Evolutionary conservation across 2,797 vertebrate species (phyloP), one percentile per base, ranked within the genome.

Genomic region (Lerista edwardsae): DNA sequence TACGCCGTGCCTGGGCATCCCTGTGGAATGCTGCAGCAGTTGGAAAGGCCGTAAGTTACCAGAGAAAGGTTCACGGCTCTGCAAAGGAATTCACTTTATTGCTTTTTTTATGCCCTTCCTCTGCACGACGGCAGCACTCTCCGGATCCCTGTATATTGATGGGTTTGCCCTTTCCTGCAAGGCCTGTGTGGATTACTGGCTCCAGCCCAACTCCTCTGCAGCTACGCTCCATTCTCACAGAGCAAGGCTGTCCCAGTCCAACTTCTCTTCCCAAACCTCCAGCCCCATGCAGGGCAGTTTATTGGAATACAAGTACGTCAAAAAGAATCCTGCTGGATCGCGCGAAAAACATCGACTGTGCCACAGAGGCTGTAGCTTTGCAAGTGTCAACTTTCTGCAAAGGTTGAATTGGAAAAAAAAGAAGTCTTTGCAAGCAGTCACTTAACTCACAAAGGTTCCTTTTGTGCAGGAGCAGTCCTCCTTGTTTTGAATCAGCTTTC

Each of bases 121-220:
- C 61, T 36, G 41, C 29, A 36, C 1, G 25, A 39, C 7, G 9
- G 14, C 67, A 47, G 47, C 25, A 31, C n/a, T 64, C 61, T n/a
- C 79, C 55, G 57, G 57, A 39, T 82, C 29, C 44, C 79, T 6
- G 19, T 23, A 34, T 69, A 85, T 71, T 79, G 83, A 79, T 88
- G 71, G n/a, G 61, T 44, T 75, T 82, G 69, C 72, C 80, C 69
- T 85, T 85, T 62, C 55, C 34, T 62, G 67, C 47, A 76, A 79
- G 69, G 61, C 55, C 10, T 31, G 51, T 62, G 57, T 73, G 34
- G 44, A 68, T 85, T 86, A 47, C 21, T 69, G 25, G 79, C 65
- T 62, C 61, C 57, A 23, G 8, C 64, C 27, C 34, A 29, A 21
- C 44, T 39, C n/a, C 62, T 82, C 57, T 31, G 34, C 64, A 34